phyloP scores from a whole-genome alignment of 2,888 invertebrate species.

The Sminthurinus aureus region DNA sequence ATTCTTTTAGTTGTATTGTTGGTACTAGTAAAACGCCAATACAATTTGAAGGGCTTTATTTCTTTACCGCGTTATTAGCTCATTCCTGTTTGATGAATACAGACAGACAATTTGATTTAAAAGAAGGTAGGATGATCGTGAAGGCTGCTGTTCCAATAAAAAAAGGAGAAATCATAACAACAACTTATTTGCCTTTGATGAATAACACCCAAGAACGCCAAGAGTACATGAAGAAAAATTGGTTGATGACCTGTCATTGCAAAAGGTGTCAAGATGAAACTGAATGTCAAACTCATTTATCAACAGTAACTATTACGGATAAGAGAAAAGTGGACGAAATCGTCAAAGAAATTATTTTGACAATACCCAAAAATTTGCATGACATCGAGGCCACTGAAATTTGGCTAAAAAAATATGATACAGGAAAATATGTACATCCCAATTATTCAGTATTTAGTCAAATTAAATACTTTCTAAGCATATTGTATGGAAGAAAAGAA shows the following conservation, averaged over 20 bases:
- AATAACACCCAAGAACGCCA: slow-evolving; percentile 47
- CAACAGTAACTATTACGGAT: slow-evolving; percentile 12
- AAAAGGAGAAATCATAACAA: slow-evolving; percentile 52
- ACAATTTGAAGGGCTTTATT: slow-evolving; percentile 53
- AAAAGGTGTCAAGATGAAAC: slow-evolving; percentile 48
- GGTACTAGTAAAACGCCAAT: slow-evolving; percentile 25
- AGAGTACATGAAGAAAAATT: slow-evolving; percentile 42
- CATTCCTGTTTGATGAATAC: slow-evolving; percentile 56
- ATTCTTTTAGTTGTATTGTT: slow-evolving; percentile 48
- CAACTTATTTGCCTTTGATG: slow-evolving; percentile 50
- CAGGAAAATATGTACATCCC: slow-evolving; percentile 41
- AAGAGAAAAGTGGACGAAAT: not conserved
- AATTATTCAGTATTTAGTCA: slow-evolving; percentile 52
- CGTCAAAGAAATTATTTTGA: not conserved
- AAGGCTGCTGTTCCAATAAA: slow-evolving; percentile 51
- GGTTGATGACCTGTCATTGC: slow-evolving; percentile 53
- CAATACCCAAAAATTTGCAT: not conserved
- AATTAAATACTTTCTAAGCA: slow-evolving; percentile 51
- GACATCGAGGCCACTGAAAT: slow-evolving; percentile 43
- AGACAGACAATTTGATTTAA: slow-evolving; percentile 49
- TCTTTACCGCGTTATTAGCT: slow-evolving; percentile 54
- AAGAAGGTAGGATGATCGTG: slow-evolving; percentile 47
- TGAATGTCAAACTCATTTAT: slow-evolving; percentile 46
- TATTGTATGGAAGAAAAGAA: slow-evolving; percentile 49
- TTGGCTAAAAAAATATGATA: slow-evolving; percentile 45